Evolutionary conservation across 1,140 invertebrate species (phyloP).

Genomic region (Ceratina calcarata): DNA sequence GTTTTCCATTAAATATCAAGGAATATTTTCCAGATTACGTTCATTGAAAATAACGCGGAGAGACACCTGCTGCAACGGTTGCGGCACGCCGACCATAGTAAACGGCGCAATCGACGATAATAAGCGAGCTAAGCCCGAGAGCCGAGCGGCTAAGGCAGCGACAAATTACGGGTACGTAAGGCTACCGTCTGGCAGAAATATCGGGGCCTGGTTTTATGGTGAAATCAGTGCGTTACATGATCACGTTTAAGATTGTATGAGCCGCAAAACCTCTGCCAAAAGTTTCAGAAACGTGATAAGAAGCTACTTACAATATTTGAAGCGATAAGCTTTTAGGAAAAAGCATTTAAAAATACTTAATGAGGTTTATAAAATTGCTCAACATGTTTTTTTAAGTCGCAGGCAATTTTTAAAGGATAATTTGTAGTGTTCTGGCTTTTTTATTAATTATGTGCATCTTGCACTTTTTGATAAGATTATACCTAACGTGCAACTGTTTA

Average conservation of each 20-base stretch:
- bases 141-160: slow-evolving; percentile 13
- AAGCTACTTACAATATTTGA: too few species aligned
- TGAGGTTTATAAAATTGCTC: too few species aligned
- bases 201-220: slow-evolving; percentile 31
- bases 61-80: slow-evolving; percentile 18
- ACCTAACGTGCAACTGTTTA: too few species aligned
- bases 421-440: too few species aligned
- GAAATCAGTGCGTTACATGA: slow-evolving; percentile 33
- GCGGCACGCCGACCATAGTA: not conserved
- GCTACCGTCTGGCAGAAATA: slow-evolving; percentile 10
- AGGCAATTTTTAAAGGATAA: too few species aligned
- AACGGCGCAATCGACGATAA: slow-evolving; percentile 32
- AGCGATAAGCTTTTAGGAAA: too few species aligned
- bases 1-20: too few species aligned
- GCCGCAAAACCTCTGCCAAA: too few species aligned
- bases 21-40: not conserved
- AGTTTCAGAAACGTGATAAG: not conserved
- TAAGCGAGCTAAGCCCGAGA: slow-evolving; percentile 9
- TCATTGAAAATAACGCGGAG: not conserved
- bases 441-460: too few species aligned
- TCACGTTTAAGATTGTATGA: not conserved
- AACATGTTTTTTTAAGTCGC: too few species aligned
- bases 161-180: slow-evolving; percentile 32
- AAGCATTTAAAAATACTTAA: too few species aligned
- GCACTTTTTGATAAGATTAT: too few species aligned